Evolutionary conservation across 1,140 invertebrate genomes (phyloP).

Genomic region (Theocolax elegans): DNA sequence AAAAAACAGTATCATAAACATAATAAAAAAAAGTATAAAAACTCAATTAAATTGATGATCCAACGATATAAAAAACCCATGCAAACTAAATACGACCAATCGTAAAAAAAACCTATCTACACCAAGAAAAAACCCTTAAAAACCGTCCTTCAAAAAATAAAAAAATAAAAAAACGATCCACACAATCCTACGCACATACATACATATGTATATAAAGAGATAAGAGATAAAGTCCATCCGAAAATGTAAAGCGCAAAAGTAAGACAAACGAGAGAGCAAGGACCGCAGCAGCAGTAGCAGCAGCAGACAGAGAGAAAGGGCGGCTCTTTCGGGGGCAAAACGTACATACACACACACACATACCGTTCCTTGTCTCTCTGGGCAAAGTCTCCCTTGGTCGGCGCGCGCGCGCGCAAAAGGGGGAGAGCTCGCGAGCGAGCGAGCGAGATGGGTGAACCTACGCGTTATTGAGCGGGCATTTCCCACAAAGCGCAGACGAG

Average conservation of each 20-base stretch:
- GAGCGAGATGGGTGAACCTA: slow-evolving; percentile 47
- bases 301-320: slow-evolving; percentile 26
- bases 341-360: slow-evolving; percentile 6
- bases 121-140: too few relatives aligned
- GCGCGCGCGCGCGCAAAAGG: not conserved
- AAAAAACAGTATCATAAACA: too few relatives aligned
- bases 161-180: too few relatives aligned
- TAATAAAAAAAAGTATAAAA: too few relatives aligned
- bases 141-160: too few relatives aligned
- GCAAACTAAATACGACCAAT: too few relatives aligned
- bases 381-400: slow-evolving; percentile 14
- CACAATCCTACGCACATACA: too few relatives aligned
- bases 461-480: slow-evolving; percentile 66
- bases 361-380: not conserved
- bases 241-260: slow-evolving; percentile 37
- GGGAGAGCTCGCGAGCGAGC: slow-evolving; percentile 37
- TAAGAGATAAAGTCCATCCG: slow-evolving; percentile 19
- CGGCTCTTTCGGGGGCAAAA: slow-evolving; percentile 39
- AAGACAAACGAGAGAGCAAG: slow-evolving; percentile 35
- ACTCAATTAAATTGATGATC: too few relatives aligned
- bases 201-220: too few relatives aligned
- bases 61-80: too few relatives aligned
- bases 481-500: slow-evolving; percentile 66
- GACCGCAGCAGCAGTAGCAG: not conserved
- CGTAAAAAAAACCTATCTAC: too few relatives aligned